These are phyloP conservation scores for Dromiciops gliroides DNA, from an alignment of 2,113 vertebrate genomes.

Conservation along the genomic window DNA sequence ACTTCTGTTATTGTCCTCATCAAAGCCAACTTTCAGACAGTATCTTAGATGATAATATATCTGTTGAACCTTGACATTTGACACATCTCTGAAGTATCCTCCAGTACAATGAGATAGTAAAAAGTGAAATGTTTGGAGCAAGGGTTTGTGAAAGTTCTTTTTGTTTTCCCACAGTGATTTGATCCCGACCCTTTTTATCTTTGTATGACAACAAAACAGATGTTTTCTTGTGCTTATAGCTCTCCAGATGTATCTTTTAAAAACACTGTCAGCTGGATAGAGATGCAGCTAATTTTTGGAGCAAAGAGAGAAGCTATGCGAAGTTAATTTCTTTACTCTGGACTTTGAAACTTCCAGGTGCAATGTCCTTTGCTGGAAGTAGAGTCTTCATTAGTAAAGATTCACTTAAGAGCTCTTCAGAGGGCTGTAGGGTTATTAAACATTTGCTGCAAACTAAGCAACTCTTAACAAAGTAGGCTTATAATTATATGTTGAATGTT, in stretches of 20 bases:
- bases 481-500: background rate
- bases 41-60: background rate
- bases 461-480: conserved; percentile 49
- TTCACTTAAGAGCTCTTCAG: conserved; percentile 28
- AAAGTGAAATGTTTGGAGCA: conserved; percentile 37
- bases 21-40: background rate
- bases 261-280: conserved; percentile 68
- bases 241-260: conserved; percentile 75
- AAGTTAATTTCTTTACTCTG: conserved; percentile 59
- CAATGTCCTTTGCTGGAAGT: background rate
- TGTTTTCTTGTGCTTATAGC: conserved; percentile 68
- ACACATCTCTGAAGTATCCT: background rate
- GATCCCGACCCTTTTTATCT: conserved; percentile 76
- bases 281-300: conserved; percentile 70
- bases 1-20: background rate
- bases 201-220: conserved; percentile 79
- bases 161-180: conserved; percentile 55
- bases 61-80: background rate
- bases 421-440: background rate
- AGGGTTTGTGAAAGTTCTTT: background rate
- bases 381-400: conserved; percentile 33
- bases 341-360: conserved; percentile 15
- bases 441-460: conserved; percentile 14
- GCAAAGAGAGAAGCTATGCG: conserved; percentile 55
- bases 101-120: conserved; percentile 52